Percentiles rank a stretch among this genome's conserved stretches.
phyloP scores from a whole-genome alignment of 2,797 vertebrate species.

The Halcyon badia region DNA sequence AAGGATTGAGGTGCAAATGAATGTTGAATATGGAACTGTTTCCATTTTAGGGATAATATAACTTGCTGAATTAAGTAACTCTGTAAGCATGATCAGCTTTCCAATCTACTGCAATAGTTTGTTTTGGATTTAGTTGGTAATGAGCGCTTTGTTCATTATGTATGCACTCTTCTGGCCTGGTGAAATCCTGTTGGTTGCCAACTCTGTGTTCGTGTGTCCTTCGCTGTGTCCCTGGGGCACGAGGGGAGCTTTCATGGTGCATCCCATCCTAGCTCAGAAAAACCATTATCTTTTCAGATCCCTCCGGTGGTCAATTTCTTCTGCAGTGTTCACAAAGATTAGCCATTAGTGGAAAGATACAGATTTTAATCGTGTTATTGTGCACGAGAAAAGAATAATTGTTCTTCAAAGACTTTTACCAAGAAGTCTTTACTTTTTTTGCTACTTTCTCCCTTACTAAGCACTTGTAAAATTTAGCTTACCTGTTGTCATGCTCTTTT shows the following conservation, averaged over 20 bases:
- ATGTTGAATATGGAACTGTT: neutral
- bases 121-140: neutral
- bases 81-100: neutral
- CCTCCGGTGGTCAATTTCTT: neutral
- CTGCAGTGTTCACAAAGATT: neutral
- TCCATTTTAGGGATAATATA: neutral
- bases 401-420: neutral
- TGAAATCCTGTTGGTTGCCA: neutral
- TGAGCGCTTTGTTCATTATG: neutral
- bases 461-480: neutral
- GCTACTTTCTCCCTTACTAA: neutral
- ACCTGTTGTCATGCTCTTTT: neutral
- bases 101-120: neutral
- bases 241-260: neutral
- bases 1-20: neutral
- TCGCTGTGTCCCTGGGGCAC: fast-evolving
- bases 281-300: neutral
- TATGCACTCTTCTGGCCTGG: neutral
- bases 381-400: neutral
- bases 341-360: neutral
- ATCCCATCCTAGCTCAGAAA: neutral
- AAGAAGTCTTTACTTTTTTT: neutral
- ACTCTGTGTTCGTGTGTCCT: fast-evolving
- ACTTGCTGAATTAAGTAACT: neutral
- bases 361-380: neutral